Conservation (phyloP, 2,797 vertebrate genomes). For the Gymnoscopelus braueri region DNA sequence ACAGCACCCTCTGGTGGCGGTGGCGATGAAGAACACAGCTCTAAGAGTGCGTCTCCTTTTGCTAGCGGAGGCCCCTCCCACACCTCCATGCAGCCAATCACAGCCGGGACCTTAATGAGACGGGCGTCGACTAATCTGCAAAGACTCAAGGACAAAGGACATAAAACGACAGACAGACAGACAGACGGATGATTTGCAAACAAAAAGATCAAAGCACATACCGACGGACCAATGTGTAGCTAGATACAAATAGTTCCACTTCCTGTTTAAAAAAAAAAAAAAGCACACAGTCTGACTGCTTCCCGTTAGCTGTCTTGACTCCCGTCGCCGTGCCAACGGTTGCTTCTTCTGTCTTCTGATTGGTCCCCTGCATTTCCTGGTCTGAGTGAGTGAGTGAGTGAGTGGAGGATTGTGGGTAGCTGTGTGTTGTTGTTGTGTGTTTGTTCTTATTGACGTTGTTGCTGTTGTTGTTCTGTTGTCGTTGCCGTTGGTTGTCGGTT, state of each 20-base stretch:
- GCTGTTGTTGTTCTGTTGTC: no score
- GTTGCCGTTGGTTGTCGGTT: not conserved
- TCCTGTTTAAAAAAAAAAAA: conserved; percentile 36
- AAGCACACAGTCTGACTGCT: conserved; percentile 62
- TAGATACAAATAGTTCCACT: conserved; percentile 34
- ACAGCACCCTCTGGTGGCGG: conserved; percentile 45
- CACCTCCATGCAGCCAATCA: conserved; percentile 69
- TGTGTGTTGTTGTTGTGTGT: conserved; percentile 52
- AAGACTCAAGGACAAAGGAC: conserved; percentile 37
- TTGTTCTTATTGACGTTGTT: conserved; percentile 28
- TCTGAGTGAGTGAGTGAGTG: conserved; percentile 61
- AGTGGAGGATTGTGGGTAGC: conserved; percentile 56
- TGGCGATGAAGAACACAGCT: conserved; percentile 38
- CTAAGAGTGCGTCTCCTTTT: not conserved
- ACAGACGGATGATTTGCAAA: conserved; percentile 44
- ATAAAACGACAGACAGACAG: conserved; percentile 51
- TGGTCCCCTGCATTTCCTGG: conserved; percentile 50
- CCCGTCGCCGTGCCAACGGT: conserved; percentile 48
- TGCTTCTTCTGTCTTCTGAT: conserved; percentile 59
- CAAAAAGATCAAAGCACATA: conserved; percentile 54
- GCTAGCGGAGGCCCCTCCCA: conserved; percentile 48
- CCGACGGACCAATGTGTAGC: conserved; percentile 33
- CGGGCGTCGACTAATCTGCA: conserved; percentile 46
- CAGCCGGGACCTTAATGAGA: conserved; percentile 36
- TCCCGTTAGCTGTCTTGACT: conserved; percentile 50